These are phyloP conservation scores for Laspeyria flexula DNA, from an alignment of 2,888 invertebrate species.

Conservation along the genomic window DNA sequence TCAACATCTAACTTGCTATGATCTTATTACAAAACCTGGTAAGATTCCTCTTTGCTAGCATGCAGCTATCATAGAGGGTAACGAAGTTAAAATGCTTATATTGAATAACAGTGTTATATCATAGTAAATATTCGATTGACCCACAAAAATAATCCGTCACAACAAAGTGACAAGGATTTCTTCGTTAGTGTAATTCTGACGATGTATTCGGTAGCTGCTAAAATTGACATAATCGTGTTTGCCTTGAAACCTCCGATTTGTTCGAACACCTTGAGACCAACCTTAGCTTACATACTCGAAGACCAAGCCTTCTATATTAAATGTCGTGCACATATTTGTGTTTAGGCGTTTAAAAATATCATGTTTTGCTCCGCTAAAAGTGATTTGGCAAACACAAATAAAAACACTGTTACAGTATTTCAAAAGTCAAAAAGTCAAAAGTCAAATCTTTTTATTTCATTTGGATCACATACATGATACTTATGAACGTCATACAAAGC, in stretches of 20 bases:
- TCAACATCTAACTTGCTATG: too few relatives aligned
- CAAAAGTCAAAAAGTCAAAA: too few relatives aligned
- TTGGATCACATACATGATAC: too few relatives aligned
- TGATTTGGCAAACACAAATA: too few relatives aligned
- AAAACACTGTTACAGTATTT: too few relatives aligned
- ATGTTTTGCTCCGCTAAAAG: not conserved
- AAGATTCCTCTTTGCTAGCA: too few relatives aligned
- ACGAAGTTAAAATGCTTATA: too few relatives aligned
- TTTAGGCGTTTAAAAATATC: not conserved
- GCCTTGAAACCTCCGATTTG: conserved; percentile 48
- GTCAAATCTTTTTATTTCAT: too few relatives aligned
- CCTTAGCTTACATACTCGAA: conserved; percentile 26
- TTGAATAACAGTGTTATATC: too few relatives aligned
- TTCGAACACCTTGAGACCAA: conserved; percentile 39
- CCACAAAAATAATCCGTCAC: conserved; percentile 22
- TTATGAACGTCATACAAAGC: too few relatives aligned
- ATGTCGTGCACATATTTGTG: not conserved
- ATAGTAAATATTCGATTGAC: conserved; percentile 11
- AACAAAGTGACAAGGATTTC: conserved; percentile 35
- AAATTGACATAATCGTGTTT: conserved; percentile 48
- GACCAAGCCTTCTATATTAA: not conserved
- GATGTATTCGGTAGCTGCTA: conserved; percentile 32
- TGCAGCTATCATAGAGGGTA: too few relatives aligned
- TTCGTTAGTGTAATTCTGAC: conserved; percentile 22
- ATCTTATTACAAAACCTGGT: too few relatives aligned